Evolutionary conservation across 2,888 invertebrate genomes (phyloP), one percentile per base, ranked within the genome.

Genomic region (Coecobrya sp.): DNA sequence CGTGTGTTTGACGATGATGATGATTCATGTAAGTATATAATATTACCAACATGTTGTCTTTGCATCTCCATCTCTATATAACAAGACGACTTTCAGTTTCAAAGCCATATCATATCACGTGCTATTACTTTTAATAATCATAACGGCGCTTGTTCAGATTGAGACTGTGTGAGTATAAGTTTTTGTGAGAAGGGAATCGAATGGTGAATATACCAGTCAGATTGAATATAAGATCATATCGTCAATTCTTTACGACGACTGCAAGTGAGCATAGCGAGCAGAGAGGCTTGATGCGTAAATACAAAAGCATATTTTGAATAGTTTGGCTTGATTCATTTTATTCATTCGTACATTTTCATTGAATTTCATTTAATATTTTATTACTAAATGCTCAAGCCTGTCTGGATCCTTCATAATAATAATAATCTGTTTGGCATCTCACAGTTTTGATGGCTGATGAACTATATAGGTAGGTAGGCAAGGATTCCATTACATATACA

Each of bases 71-170:
- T 49, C 49, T 49, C 10, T 49, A 3, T 49, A 1, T 49, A 52
- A 3, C 11, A 52, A 68, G 68, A n/a, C 36, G 36, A 68, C 68
- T 68, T 68, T 68, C 68, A 30, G 68, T 68, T 68, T 68, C 68
- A 68, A 68, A 68, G 0, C 36, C 30, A 36, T 36, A 68, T 68
- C 30, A 68, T 36, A 36, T 36, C 3, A 68, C 36, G 16, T 68
- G 11, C 1, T 59, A 36, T 36, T 36, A 36, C 7, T 36, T 36
- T 36, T 36, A 36, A 36, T 36, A 59, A 59, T n/a, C n/a, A n/a
- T 19, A 19, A 16, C 59, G 16, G 16, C 52, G 52, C 52, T n/a
- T n/a, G n/a, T n/a, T 52, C 52, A 52, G 3, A 52, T 22, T 59
- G 59, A 19, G 59, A 59, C 16, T 59, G 5, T 16, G 52, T 10